These are phyloP conservation scores for Troides helena DNA, from an alignment of 2,888 invertebrate species.

Conservation along the genomic window DNA sequence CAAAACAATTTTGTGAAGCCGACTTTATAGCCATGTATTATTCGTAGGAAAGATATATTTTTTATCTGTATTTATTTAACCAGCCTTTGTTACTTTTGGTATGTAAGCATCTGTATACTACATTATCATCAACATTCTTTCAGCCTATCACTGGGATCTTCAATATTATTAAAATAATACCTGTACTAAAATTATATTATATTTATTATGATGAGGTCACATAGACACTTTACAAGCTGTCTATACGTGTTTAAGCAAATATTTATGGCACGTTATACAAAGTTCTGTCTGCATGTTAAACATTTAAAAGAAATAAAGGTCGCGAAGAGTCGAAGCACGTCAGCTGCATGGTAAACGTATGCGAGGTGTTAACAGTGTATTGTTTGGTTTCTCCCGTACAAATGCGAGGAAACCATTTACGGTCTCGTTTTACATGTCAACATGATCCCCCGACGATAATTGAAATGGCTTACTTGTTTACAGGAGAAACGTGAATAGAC, in stretches of 20 bases:
- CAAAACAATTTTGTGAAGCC: too few species aligned
- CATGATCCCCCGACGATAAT: conserved; percentile 4
- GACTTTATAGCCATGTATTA: too few species aligned
- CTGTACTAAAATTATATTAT: not conserved
- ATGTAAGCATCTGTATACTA: too few species aligned
- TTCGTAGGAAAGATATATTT: too few species aligned
- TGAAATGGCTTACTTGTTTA: conserved; percentile 9
- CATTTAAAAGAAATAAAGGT: conserved; percentile 23
- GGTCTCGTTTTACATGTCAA: conserved; percentile 22
- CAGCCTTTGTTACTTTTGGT: too few species aligned
- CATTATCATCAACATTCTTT: too few species aligned
- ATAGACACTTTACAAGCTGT: not conserved
- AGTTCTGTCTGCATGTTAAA: not conserved
- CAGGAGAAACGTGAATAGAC: not conserved
- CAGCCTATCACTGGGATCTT: too few species aligned
- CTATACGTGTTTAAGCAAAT: not conserved
- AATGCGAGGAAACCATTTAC: conserved; percentile 21
- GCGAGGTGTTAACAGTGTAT: conserved; percentile 50
- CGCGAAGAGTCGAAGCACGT: conserved; percentile 13
- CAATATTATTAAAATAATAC: too few species aligned
- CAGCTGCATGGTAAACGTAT: conserved; percentile 26
- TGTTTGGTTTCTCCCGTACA: conserved; percentile 45
- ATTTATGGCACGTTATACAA: not conserved
- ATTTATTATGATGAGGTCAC: too few species aligned
- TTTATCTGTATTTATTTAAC: too few species aligned